Evolutionary conservation across 2,888 invertebrate species (phyloP).

Genomic region (Amiota minor): DNA sequence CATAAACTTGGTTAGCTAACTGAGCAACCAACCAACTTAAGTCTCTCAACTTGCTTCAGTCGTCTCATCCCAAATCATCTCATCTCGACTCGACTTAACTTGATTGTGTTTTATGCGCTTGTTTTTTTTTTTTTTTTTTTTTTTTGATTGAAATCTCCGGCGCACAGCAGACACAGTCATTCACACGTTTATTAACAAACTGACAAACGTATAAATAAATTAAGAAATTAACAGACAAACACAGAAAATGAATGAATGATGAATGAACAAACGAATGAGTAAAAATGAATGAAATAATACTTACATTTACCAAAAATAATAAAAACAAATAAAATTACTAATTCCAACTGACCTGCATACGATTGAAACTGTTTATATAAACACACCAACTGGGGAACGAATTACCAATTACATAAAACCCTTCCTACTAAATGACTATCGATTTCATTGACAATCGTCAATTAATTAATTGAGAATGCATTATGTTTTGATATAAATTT

Average conservation of each 20-base stretch:
- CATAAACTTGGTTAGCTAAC: constrained; percentile 23
- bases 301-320: no score
- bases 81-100: constrained; percentile 2
- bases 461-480: no score
- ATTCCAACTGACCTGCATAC: no score
- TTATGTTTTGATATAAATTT: no score
- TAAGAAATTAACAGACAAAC: not conserved
- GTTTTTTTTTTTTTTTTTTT: constrained; percentile 33
- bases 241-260: not conserved
- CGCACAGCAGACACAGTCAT: constrained; percentile 10
- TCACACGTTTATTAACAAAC: constrained; percentile 11
- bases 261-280: not conserved
- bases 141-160: constrained; percentile 61
- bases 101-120: constrained; percentile 9
- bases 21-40: no score
- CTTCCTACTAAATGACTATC: no score
- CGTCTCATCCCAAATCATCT: not conserved
- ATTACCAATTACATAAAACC: no score
- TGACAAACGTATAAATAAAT: not conserved
- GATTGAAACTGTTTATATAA: no score
- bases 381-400: no score
- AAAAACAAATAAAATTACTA: no score
- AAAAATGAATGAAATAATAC: no score
- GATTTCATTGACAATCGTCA: no score
- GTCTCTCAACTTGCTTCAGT: not conserved